These are phyloP conservation scores for Menidia menidia DNA, from an alignment of 2,797 vertebrate species.

Conservation along the genomic window DNA sequence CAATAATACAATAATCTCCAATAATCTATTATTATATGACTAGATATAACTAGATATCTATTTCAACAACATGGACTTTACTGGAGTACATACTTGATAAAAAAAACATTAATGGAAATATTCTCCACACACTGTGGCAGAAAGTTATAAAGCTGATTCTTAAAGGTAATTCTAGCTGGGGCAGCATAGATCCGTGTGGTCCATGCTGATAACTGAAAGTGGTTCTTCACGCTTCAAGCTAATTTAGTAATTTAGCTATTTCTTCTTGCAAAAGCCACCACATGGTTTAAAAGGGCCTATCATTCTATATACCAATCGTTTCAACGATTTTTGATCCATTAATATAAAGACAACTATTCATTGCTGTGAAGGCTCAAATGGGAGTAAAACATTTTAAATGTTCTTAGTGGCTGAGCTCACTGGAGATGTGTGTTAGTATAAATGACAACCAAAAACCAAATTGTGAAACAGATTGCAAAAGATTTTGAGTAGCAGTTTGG, in stretches of 20 bases:
- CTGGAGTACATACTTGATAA: not conserved
- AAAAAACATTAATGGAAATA: too few species aligned
- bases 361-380: not conserved
- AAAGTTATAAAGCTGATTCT: too few species aligned
- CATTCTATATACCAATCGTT: not conserved
- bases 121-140: too few species aligned
- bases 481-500: not conserved
- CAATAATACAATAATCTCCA: not conserved
- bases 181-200: not conserved
- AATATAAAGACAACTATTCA: not conserved
- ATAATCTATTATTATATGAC: not conserved
- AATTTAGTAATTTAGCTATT: too few species aligned
- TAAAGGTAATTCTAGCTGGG: not conserved
- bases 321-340: not conserved
- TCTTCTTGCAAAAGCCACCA: too few species aligned
- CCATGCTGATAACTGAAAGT: too few species aligned
- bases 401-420: not conserved
- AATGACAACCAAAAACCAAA: not conserved
- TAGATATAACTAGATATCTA: not conserved
- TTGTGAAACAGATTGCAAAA: not conserved
- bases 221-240: too few species aligned
- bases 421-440: not conserved
- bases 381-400: not conserved
- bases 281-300: too few species aligned
- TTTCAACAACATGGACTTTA: not conserved